These are phyloP conservation scores for Poicephalus gulielmi DNA, from an alignment of 2,113 vertebrate genomes.

Conservation along the genomic window DNA sequence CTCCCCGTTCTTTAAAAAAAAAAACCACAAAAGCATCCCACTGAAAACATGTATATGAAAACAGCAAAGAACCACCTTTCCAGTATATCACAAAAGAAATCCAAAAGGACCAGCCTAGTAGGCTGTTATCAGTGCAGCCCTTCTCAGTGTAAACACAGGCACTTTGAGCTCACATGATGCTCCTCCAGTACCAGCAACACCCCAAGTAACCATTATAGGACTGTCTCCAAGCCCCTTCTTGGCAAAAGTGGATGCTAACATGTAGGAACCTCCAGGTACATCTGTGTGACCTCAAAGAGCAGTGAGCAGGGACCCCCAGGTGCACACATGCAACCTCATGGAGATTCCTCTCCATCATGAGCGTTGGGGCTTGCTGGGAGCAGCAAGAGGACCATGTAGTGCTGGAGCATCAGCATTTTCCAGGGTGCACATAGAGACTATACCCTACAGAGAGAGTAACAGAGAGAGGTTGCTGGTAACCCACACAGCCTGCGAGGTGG, in stretches of 20 bases:
- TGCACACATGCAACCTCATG: fast-evolving
- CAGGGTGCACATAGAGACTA: fast-evolving
- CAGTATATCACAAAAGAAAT: background rate
- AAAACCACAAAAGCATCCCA: background rate
- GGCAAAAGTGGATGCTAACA: background rate
- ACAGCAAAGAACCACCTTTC: background rate
- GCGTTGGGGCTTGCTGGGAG: background rate
- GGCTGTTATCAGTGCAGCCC: background rate
- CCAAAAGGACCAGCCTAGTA: background rate
- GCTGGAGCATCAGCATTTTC: background rate
- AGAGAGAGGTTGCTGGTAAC: background rate
- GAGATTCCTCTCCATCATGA: fast-evolving
- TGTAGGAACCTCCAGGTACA: fast-evolving
- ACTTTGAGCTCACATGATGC: background rate
- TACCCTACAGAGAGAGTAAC: background rate
- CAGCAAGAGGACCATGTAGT: fast-evolving
- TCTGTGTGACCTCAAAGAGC: fast-evolving
- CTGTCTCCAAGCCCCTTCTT: background rate
- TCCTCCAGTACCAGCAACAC: background rate
- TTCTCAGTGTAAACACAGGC: background rate
- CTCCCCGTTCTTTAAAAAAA: background rate
- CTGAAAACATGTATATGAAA: background rate
- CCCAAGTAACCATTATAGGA: background rate
- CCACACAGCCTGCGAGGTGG: background rate
- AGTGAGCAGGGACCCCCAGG: fast-evolving